These are phyloP conservation scores for Acanthopleura granulata DNA, from an alignment of 2,888 invertebrate species.

Conservation along the genomic window DNA sequence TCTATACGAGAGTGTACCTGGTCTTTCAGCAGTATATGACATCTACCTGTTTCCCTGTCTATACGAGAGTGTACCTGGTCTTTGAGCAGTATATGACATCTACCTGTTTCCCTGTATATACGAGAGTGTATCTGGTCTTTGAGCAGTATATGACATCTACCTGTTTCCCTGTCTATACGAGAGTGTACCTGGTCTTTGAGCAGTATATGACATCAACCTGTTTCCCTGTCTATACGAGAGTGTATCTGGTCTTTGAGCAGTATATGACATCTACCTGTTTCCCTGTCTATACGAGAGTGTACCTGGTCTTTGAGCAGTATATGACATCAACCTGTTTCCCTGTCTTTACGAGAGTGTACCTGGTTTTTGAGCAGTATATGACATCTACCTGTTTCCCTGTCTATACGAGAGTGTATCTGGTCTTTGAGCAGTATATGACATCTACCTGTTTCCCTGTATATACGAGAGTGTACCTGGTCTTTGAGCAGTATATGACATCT, in stretches of 20 bases:
- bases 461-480: no score
- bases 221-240: background rate
- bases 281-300: conserved; percentile 70
- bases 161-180: conserved; percentile 72
- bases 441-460: no score
- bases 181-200: background rate
- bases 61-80: conserved; percentile 75
- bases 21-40: conserved; percentile 74
- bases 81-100: no score
- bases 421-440: no score
- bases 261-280: conserved; percentile 65
- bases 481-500: no score
- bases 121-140: conserved; percentile 58
- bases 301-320: no score
- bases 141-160: conserved; percentile 61
- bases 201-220: no score
- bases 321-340: background rate
- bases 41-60: conserved; percentile 89
- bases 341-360: conserved; percentile 14
- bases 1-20: conserved; percentile 46
- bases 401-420: background rate
- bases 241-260: conserved; percentile 63
- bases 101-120: background rate
- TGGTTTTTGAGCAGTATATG: conserved; percentile 40
- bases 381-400: conserved; percentile 71